phyloP scores from a whole-genome alignment of 2,888 invertebrate genomes.

The Zaprionus lineosus region DNA sequence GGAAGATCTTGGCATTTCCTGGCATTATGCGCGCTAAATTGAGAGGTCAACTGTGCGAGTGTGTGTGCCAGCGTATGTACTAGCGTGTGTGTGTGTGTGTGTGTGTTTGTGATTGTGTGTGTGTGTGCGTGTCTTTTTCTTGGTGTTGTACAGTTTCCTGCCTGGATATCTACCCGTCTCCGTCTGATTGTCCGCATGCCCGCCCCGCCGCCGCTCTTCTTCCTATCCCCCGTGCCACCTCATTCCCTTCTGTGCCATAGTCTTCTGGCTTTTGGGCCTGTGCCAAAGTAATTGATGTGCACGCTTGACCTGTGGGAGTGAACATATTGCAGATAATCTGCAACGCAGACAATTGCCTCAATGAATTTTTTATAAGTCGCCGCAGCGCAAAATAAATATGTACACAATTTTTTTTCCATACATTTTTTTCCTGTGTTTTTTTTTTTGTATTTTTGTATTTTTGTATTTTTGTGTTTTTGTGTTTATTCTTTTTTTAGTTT shows the following conservation, averaged over 20 bases:
- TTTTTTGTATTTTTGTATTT: not conserved
- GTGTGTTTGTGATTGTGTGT: slow-evolving; percentile 15
- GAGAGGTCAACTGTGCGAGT: slow-evolving; percentile 78
- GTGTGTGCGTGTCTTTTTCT: slow-evolving; percentile 16
- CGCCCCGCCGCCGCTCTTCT: too few relatives aligned
- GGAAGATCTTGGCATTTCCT: slow-evolving; percentile 65
- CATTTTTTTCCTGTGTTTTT: slow-evolving; percentile 1
- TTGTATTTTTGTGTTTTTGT: too few relatives aligned
- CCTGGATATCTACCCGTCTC: slow-evolving; percentile 11
- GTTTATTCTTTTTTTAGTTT: slow-evolving; percentile 34
- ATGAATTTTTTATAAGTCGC: slow-evolving; percentile 74
- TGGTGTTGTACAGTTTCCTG: slow-evolving; percentile 49
- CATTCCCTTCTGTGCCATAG: slow-evolving; percentile 28
- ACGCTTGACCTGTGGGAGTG: slow-evolving; percentile 82
- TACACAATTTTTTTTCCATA: slow-evolving; percentile 30
- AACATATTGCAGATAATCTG: slow-evolving; percentile 81
- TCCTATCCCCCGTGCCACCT: too few relatives aligned
- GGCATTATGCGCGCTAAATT: slow-evolving; percentile 80
- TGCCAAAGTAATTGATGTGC: slow-evolving; percentile 82
- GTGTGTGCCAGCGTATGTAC: too few relatives aligned
- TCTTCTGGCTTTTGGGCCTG: slow-evolving; percentile 66
- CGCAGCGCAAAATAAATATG: slow-evolving; percentile 55
- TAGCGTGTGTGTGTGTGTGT: slow-evolving; percentile 29
- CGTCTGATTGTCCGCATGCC: slow-evolving; percentile 35
- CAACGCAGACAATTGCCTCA: slow-evolving; percentile 80